Evolutionary conservation across 2,888 invertebrate species (phyloP).

Genomic region (Rhogogaster chlorosoma): DNA sequence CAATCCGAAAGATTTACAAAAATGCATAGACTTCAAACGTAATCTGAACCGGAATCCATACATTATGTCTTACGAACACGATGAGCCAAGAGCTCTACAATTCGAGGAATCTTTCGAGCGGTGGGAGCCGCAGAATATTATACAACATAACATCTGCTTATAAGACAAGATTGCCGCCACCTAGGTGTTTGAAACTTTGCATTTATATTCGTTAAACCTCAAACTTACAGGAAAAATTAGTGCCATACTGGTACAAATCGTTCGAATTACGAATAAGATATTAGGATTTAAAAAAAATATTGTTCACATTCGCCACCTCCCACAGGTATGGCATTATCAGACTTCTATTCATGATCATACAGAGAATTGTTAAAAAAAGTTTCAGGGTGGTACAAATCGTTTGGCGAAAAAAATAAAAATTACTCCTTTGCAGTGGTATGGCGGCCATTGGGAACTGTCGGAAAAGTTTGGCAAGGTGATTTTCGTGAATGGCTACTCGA

Average conservation of each 20-base stretch:
- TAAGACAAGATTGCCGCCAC: neutral
- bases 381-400: too few relatives aligned
- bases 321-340: too few relatives aligned
- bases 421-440: neutral
- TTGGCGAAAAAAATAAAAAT: neutral
- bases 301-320: too few relatives aligned
- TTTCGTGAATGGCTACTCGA: too few relatives aligned
- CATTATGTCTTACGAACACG: too few relatives aligned
- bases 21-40: neutral
- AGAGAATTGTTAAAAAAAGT: too few relatives aligned
- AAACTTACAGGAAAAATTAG: neutral
- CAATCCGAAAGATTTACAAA: neutral
- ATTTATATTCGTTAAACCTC: neutral
- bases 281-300: too few relatives aligned
- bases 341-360: too few relatives aligned
- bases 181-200: neutral
- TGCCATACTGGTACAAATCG: neutral
- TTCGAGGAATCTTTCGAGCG: neutral
- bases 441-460: too few relatives aligned
- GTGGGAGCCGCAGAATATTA: neutral
- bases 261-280: too few relatives aligned
- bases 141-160: neutral
- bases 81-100: neutral
- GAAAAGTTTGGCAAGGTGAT: too few relatives aligned
- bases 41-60: neutral